Evolutionary conservation across 2,113 vertebrate genomes (phyloP).

Genomic region (Marmota flaviventris): DNA sequence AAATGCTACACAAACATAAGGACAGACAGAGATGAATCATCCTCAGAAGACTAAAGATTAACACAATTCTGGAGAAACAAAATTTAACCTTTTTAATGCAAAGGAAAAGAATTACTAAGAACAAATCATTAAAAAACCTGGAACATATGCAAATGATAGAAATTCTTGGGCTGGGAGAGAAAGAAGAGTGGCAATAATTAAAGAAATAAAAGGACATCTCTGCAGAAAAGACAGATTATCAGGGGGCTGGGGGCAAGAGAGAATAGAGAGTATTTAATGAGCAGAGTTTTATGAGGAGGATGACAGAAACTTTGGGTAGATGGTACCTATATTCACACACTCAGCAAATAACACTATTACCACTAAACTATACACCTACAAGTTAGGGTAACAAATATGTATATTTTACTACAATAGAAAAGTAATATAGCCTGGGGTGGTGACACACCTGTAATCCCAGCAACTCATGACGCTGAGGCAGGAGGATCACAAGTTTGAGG

Average conservation of each 20-base stretch:
- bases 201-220: not conserved
- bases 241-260: too few relatives aligned
- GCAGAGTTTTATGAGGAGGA: not conserved
- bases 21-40: not conserved
- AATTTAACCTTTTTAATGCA: not conserved
- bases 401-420: not conserved
- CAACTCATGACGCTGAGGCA: too few relatives aligned
- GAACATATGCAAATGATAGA: not conserved
- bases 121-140: not conserved
- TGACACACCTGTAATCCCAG: too few relatives aligned
- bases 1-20: not conserved
- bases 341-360: not conserved
- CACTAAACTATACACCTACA: not conserved
- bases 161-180: fast-evolving
- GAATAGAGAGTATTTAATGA: not conserved
- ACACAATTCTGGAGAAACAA: not conserved
- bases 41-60: not conserved
- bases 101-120: not conserved
- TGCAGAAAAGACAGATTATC: not conserved
- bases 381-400: not conserved
- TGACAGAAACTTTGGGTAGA: not conserved
- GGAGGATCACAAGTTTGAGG: too few relatives aligned
- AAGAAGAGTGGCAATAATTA: not conserved
- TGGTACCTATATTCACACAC: not conserved
- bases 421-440: too few relatives aligned